Base-by-base conservation (phyloP, 2,113 vertebrate species). In the Todiramphus saurophagus region DNA sequence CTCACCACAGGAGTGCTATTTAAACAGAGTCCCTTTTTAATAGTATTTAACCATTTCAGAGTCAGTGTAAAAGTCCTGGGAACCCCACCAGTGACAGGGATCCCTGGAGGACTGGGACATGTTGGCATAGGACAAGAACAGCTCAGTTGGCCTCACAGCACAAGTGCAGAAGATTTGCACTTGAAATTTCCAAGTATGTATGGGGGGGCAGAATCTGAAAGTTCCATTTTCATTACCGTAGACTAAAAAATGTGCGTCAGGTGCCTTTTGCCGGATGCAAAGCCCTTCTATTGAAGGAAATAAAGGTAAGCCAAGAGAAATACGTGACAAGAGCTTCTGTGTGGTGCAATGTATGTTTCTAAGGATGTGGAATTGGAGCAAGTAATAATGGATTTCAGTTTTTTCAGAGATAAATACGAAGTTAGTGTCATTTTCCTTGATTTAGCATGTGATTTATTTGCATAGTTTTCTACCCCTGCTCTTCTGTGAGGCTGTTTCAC, bases 361-460 rank as follows among this genome's bases (percentile, higher is more conserved):
- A 44, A n/a, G 21, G 60, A 72, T 13, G 19, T 1, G 4, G 69
- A 75, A 78, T 30, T 74, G 27, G 31, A 82, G 24, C 27, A 44
- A 1, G 1, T 53, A 59, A 8, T 44, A 0, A 0, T 51, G 56
- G 10, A 82, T 76, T 84, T 53, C 0, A 33, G 50, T 16, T 69
- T 48, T 84, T 85, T 73, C 53, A 87, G 66, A 86, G 66, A 16
- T 59, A 79, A 91, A 33, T 64, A 30, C 63, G 37, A 3, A 1
- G 2, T 63, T 73, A 25, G 35, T 50, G 31, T 80, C 44, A 18
- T 81, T 94, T 93, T 84, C 14, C 35, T 85, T 74, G 21, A 46
- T 55, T 41, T 77, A 12, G 2, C 69, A 6, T 3, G 4, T 44
- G 12, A 62, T 48, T 85, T 66, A 41, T 80, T 91, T 70, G 14